Base-by-base conservation (phyloP, 2,113 vertebrate species). In the Rhinolophus ferrumequinum region DNA sequence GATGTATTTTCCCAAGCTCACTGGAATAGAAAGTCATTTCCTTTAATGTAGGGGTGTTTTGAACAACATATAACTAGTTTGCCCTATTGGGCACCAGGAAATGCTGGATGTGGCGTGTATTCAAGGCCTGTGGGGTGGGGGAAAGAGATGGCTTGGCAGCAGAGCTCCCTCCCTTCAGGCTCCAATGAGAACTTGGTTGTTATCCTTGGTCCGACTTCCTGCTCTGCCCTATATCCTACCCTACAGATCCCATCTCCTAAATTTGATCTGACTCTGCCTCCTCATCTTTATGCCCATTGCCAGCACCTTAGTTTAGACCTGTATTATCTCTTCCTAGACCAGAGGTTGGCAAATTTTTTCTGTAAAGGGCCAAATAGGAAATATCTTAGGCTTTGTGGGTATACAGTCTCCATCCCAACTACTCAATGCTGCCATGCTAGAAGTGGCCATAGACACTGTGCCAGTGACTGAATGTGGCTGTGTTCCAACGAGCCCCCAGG, bases 361-460 rank as follows among this genome's bases (percentile, higher is more conserved):
- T 60, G 16, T 50, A 56, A 73, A 88, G 70, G 22, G 30, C 30
- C 64, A 28, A 76, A 60, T 9, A 19, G n/a, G 15, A 85, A 64
- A 18, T 3, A 69, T 15, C 52, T 38, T 8, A 92, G 56, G 30
- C 64, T 47, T 26, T 60, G 21, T n/a, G 10, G 50, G 38, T 9
- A 7, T 14, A 13, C 2, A 18, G 79, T 44, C 38, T 82, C 26
- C 3, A 26, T 47, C 38, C 33, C 24, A 22, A 19, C 28, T 11
- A 4, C 28, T 75, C 35, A 11, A 3, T 2, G 8, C 3, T 33
- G 35, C 16, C 9, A 0, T 26, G 11, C 50, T 18, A 56, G 21
- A 60, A 8, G 6, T 5, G 47, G 28, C 47, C 26, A 22, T 3
- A 18, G 58, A 6, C 8, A 6, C 21, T 2, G 0, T 8, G 28